Base-by-base conservation (phyloP, 2,797 vertebrate genomes). In the Coregonus suidteri region DNA sequence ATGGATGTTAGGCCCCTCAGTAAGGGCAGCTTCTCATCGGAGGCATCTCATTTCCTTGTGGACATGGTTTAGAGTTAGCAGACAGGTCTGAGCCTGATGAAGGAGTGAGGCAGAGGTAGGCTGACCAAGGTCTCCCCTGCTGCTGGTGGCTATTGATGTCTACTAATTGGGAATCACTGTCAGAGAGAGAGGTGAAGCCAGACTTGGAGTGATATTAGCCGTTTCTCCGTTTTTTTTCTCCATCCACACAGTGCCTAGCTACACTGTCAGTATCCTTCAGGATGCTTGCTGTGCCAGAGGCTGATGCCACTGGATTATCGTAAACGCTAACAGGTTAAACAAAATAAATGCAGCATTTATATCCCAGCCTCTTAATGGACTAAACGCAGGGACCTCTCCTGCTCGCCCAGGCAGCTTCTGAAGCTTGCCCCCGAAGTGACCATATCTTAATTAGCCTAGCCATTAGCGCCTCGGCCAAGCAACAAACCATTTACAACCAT, bases 111-210 rank as follows among this genome's bases (percentile, higher is more conserved):
- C 59, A 64, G 7, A 64, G 20, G 59, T 25, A 25, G 9, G 20
- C 20, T 64, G 59, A 64, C 59, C 59, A 9, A 64, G 35, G 25
- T 51, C 7, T 73, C 30, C 65, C 69, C 47, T 25, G 47, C 20
- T 20, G 64, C 35, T 25, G 25, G 69, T 52, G 34, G 47, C 52
- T 72, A 64, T 75, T 82, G 81, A 85, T 83, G 79, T 52, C 54
- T 78, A 72, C 76, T 85, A 79, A 88, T 84, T 86, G 85, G 54
- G 56, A 75, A 37, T 11, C 18, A 73, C 20, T 59, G 31, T 68
- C 47, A 30, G 25, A 35, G 69, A 25, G 16, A 47, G 11, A 13
- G 47, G 11, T 30, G 47, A 68, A 47, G n/a, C 62, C 64, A 73
- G 30, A 37, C 16, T 69, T 31, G 53, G 73, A 73, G 67, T 37